Evolutionary conservation across 2,888 invertebrate genomes (phyloP).

Genomic region (Ommatoiulus sabulosus): DNA sequence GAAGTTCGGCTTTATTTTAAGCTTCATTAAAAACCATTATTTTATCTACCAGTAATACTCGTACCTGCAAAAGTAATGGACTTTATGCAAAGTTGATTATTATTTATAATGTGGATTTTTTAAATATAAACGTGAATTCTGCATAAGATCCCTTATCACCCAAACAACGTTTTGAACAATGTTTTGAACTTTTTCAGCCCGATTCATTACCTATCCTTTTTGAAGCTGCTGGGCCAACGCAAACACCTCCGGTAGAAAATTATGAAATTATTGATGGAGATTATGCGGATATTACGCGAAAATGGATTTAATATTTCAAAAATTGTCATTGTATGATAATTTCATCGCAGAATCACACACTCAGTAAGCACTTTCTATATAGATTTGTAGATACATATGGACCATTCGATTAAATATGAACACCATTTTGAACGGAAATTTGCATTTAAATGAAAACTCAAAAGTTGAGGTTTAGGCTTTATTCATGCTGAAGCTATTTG

Average conservation of each 20-base stretch:
- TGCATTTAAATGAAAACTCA: no score
- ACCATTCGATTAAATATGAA: not conserved
- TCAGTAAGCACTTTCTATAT: no score
- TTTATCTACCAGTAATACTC: no score
- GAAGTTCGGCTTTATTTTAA: no score
- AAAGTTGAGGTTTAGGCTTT: no score
- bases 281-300: slow-evolving; percentile 53
- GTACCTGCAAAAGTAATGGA: no score
- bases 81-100: no score
- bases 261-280: slow-evolving; percentile 55
- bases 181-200: slow-evolving; percentile 47
- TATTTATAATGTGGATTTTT: no score
- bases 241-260: slow-evolving; percentile 56
- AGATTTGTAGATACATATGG: not conserved
- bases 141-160: not conserved
- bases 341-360: no score
- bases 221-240: slow-evolving; percentile 42
- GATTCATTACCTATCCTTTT: slow-evolving; percentile 53
- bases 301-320: slow-evolving; percentile 54
- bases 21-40: no score
- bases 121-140: no score
- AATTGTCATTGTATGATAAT: not conserved
- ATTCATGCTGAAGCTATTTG: no score
- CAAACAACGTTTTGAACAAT: not conserved
- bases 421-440: not conserved